Base-by-base conservation (phyloP, 2,888 invertebrate species). In the Latrodectus elegans region DNA sequence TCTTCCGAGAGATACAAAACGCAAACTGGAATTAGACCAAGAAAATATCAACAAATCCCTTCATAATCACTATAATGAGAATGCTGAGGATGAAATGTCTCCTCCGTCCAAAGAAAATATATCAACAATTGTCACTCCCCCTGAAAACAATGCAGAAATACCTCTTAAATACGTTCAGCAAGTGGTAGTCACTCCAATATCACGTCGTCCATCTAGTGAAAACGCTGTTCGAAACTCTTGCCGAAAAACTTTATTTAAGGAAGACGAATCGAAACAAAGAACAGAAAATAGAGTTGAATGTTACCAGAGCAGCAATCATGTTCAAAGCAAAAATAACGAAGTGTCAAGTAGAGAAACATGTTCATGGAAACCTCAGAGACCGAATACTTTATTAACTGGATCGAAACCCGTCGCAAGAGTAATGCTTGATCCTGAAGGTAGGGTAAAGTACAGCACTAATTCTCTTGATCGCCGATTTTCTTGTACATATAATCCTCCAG, bases 391-490 rank as follows among this genome's bases (percentile, higher is more conserved):
- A 65, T 53, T 70, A 49, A 17, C 74, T 68, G 53, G 60, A 11
- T 51, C 81, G 17, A 87, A 87, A 81, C 12, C 49, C 71, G 77
- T 82, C 65, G 86, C 87, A 55, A 55, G 73, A 75, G 89, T 89
- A n/a, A 53, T 85, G 17, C 93, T 97, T 71, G 96, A 97, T 92
- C 95, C 97, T 38, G 95, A 96, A 91, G 97, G 97, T 78, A 96
- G 96, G 94, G 96, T 97, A 70, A 95, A 97, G 89, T 97, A 96
- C 92, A 95, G 95, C 89, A 97, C 97, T 51, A 90, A 89, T 80
- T 90, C 90, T n/a, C 72, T 90, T 17, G 90, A 89, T 72, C 74
- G 90, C 6, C 83, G 67, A 49, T 22, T 68, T n/a, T 15, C 53
- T 51, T 26, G 17, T n/a, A 26, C n/a, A 14, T n/a, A 49, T 51